Conservation (phyloP, 2,888 invertebrate genomes). For the Liopterus haemorrhoidalis region DNA sequence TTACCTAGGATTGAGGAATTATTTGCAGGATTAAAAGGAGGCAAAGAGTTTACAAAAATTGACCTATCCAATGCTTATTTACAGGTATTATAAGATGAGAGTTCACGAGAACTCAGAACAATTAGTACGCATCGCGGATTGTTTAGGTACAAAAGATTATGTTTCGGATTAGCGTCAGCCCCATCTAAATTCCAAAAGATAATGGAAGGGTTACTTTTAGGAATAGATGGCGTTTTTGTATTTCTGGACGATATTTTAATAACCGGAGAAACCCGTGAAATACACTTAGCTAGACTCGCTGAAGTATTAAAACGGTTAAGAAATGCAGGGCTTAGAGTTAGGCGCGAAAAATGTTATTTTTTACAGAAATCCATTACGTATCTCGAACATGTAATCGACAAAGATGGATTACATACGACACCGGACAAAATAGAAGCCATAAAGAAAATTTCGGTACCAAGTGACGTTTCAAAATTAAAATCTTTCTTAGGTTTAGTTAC, state of each 20-base stretch:
- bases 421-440: slow-evolving; percentile 28
- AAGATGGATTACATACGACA: slow-evolving; percentile 22
- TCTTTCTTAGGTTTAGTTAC: slow-evolving; percentile 28
- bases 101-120: too few relatives aligned
- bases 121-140: too few relatives aligned
- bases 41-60: slow-evolving; percentile 31
- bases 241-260: slow-evolving; percentile 23
- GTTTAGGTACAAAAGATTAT: too few relatives aligned
- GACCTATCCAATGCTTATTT: slow-evolving; percentile 33
- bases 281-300: slow-evolving; percentile 2
- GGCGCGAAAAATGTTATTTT: slow-evolving; percentile 28
- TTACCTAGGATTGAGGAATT: slow-evolving; percentile 23
- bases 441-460: slow-evolving; percentile 27
- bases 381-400: slow-evolving; percentile 24
- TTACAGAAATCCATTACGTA: slow-evolving; percentile 12
- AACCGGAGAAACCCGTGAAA: too few relatives aligned
- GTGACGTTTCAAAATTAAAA: slow-evolving; percentile 22
- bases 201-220: slow-evolving; percentile 30
- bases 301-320: slow-evolving; percentile 17
- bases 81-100: slow-evolving; percentile 23
- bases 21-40: slow-evolving; percentile 25
- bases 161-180: background rate
- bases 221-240: slow-evolving; percentile 15
- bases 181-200: slow-evolving; percentile 34
- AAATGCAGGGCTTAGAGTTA: slow-evolving; percentile 16